Evolutionary conservation across 2,888 invertebrate genomes (phyloP), one percentile per base, ranked within the genome.

Genomic region (Ornithoptera alexandrae): DNA sequence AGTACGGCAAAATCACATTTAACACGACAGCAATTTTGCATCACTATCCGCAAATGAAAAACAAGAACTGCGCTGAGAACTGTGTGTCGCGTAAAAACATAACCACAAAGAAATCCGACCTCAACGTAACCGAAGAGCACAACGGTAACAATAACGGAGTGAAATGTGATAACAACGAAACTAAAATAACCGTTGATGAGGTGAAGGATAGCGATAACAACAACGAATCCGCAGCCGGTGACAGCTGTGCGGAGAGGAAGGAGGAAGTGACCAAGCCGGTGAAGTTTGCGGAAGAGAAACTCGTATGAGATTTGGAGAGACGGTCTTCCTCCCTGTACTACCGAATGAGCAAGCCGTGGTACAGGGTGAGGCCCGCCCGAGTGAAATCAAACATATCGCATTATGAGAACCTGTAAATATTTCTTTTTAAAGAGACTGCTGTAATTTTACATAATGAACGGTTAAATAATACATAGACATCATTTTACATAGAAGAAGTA

Each of bases 231-330:
- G 66, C 73, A 61, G 75, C 73, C 56, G 84, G 80, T 74, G 72
- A 73, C 6, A 82, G 82, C 72, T 78, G 81, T 68, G 77, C 82
- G 22, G 72, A 65, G 79, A 79, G 73, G 76, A 79, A 74, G 74
- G 77, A 80, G 68, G 85, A 87, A 72, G 76, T 84, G 50, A 86
- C 84, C 74, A 84, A 88, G 69, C 85, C 90, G 53, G 84, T 87
- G 7, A 92, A 90, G 74, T 91, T 92, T 74, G 83, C 90, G 50
- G 92, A 92, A 82, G 92, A 92, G 75, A 92, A 92, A 71, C 89
- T 92, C 77, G 92, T 92, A 88, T 92, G 88, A 92, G 84, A 81
- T 78, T 87, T 82, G 82, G 84, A 84, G 82, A 78, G 72, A 74
- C 77, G 76, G 62, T 83, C 86, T 78, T 85, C 81, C 79, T 83